Evolutionary conservation across 2,888 invertebrate species (phyloP).

Genomic region (Dermolepida albohirtum): DNA sequence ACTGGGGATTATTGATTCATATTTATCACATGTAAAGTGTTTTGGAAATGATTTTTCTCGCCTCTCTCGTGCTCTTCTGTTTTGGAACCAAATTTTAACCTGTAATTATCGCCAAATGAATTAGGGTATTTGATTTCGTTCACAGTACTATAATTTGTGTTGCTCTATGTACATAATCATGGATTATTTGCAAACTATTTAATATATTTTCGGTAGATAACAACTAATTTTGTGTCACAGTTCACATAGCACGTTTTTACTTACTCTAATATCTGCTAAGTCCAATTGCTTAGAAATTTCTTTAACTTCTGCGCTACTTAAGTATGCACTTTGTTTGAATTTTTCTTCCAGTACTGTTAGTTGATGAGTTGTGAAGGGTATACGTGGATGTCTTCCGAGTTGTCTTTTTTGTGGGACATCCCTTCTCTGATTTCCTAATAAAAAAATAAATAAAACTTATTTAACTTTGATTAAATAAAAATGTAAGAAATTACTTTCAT

Average conservation of each 20-base stretch:
- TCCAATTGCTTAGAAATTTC: conserved; percentile 73
- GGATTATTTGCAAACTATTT: no score
- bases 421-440: conserved; percentile 60
- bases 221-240: no score
- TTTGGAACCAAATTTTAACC: conserved; percentile 84
- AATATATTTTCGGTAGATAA: no score
- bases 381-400: conserved; percentile 75
- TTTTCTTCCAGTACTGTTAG: conserved; percentile 76
- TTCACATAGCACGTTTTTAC: no score
- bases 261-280: conserved; percentile 77
- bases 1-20: neutral
- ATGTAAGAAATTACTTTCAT: no score
- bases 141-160: no score
- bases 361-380: conserved; percentile 80
- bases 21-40: conserved; percentile 39
- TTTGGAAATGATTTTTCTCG: conserved; percentile 68
- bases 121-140: no score
- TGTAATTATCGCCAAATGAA: conserved; percentile 44
- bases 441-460: no score
- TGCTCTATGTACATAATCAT: no score
- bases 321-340: conserved; percentile 75
- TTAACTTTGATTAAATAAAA: no score
- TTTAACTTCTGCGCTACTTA: conserved; percentile 76
- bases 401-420: conserved; percentile 64
- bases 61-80: conserved; percentile 80